Conservation (phyloP, 2,888 invertebrate genomes). For the Listrodromus nycthemerus region DNA sequence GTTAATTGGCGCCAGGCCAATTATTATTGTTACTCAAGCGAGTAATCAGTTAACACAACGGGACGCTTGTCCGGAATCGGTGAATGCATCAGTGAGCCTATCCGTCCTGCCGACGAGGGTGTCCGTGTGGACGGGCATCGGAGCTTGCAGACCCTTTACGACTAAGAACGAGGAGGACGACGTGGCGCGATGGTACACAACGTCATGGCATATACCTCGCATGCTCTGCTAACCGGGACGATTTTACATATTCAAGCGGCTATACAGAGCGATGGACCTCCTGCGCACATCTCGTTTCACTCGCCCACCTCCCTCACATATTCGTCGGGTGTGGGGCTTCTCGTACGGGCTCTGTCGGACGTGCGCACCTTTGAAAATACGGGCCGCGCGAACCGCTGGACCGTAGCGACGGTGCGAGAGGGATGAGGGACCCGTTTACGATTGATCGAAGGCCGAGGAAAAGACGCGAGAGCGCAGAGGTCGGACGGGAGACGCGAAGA, state of each 20-base stretch:
- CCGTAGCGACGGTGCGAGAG: slow-evolving; percentile 6
- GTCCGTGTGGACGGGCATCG: slow-evolving; percentile 13
- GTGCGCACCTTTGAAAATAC: slow-evolving; percentile 43
- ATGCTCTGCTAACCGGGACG: slow-evolving; percentile 72
- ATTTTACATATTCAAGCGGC: slow-evolving; percentile 78
- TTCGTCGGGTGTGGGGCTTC: background rate
- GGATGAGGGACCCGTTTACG: slow-evolving; percentile 26
- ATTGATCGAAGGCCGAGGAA: slow-evolving; percentile 53
- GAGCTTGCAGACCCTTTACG: slow-evolving; percentile 13
- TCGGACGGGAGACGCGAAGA: slow-evolving; percentile 14
- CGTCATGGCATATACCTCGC: slow-evolving; percentile 64
- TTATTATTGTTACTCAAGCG: slow-evolving; percentile 69
- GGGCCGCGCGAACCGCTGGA: slow-evolving; percentile 34
- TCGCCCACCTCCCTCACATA: slow-evolving; percentile 4
- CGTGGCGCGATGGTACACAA: background rate
- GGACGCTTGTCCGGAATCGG: slow-evolving; percentile 30
- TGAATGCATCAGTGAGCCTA: slow-evolving; percentile 14
- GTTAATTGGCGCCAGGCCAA: slow-evolving; percentile 60
- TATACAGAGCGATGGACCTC: slow-evolving; percentile 4
- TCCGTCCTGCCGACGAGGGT: background rate
- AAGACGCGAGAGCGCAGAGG: slow-evolving; percentile 11
- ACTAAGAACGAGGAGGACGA: slow-evolving; percentile 42
- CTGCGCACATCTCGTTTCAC: slow-evolving; percentile 17
- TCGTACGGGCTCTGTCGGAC: slow-evolving; percentile 40
- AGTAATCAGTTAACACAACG: slow-evolving; percentile 71